phyloP scores from a whole-genome alignment of 2,113 vertebrate species.

The Petromus typicus region DNA sequence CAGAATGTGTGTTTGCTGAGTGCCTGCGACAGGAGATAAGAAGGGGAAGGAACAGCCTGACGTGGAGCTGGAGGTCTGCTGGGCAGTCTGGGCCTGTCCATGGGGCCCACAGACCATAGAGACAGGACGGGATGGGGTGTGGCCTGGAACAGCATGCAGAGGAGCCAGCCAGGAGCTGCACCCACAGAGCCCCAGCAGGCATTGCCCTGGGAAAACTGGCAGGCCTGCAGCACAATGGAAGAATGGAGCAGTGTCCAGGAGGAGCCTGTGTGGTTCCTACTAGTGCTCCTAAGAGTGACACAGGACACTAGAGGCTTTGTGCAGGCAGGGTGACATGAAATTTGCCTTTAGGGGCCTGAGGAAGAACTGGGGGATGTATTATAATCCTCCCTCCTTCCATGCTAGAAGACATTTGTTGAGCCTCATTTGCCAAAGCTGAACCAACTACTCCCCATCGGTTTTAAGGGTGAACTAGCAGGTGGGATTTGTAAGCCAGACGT shows the following conservation, averaged over 20 bases:
- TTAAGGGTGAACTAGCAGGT: not conserved
- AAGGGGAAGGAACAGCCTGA: not conserved
- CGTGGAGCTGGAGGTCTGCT: not conserved
- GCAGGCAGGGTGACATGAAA: not conserved
- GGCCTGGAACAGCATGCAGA: no score
- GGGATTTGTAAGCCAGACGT: not conserved
- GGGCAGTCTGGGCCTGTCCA: not conserved
- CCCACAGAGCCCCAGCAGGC: not conserved
- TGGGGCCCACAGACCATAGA: rapidly evolving
- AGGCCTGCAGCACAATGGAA: rapidly evolving
- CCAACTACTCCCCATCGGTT: not conserved
- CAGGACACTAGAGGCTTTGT: not conserved
- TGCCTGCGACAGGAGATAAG: not conserved
- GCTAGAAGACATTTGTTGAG: not conserved
- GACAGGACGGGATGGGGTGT: not conserved
- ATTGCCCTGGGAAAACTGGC: not conserved
- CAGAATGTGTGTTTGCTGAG: not conserved
- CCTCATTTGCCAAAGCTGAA: not conserved
- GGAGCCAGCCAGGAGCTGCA: not conserved
- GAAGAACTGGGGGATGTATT: not conserved
- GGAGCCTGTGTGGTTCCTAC: not conserved
- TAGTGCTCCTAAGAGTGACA: not conserved
- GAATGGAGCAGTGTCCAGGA: not conserved
- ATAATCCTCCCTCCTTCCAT: not conserved
- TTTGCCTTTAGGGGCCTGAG: not conserved